Base-by-base conservation (phyloP, 2,113 vertebrate genomes). In the Phyllostomus hastatus region DNA sequence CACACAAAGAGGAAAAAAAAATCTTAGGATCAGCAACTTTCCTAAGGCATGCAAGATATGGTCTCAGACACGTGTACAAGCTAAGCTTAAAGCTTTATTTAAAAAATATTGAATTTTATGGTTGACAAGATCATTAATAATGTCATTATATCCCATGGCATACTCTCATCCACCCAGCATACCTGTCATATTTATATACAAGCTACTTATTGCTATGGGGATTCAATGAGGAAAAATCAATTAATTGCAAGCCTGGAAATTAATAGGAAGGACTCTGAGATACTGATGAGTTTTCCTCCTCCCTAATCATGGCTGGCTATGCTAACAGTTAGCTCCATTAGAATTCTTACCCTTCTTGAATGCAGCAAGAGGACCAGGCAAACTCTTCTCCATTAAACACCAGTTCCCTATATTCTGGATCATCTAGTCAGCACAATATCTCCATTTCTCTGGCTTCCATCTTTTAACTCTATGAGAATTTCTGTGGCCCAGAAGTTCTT, bases 21-120 rank as follows among this genome's bases (percentile, higher is more conserved):
- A 38, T 87, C 96, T 97, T 61, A 93, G 91, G 64, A 96, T 95
- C 95, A 97, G 94, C 95, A 97, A 61, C 31, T 88, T 96, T 95
- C 41, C 26, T 50, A 92, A 96, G 50, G 38, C 91, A 48, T 78
- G 72, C 57, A 86, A 70, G 85, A 90, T 86, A 90, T 82, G 88
- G 64, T 85, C 82, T 95, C 88, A 92, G 78, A 92, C 81, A 93
- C 48, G 72, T 35, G 61, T 28, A 78, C 33, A 88, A 87, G 73
- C 24, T 80, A 66, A 64, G 67, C 54, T 92, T 59, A 92, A 88
- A 75, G 28, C 52, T 97, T 94, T 94, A 76, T 52, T 86, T 82
- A 31, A 35, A 38, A 75, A 82, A 90, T 48, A 88, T 41, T 59
- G 52, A 35, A 48, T 84, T 91, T 93, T 92, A 81, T 78, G 76